Percentiles rank a stretch among this genome's conserved stretches.
Conservation (phyloP, 2,113 vertebrate genomes). For the Pangasianodon gigas region DNA sequence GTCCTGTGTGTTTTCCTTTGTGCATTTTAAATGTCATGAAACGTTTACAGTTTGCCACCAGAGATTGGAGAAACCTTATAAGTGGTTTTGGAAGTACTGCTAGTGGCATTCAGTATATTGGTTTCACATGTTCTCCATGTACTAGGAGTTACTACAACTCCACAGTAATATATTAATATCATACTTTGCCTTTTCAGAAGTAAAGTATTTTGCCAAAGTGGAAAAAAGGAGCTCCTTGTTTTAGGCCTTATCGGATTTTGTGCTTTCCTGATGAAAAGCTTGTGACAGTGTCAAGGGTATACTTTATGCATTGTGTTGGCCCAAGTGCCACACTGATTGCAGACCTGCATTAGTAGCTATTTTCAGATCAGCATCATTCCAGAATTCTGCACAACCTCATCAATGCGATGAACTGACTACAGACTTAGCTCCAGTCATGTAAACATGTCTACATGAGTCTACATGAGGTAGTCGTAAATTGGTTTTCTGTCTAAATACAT, state of each 20-base stretch:
- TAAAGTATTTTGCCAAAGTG: conserved; percentile 54
- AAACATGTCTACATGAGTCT: neutral
- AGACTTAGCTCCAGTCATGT: neutral
- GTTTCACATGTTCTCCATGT: conserved; percentile 12
- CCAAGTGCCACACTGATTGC: conserved; percentile 40
- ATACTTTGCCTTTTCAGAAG: conserved; percentile 56
- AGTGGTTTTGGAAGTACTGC: neutral
- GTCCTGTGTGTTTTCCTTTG: neutral
- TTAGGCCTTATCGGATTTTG: conserved; percentile 62
- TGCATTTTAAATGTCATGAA: neutral
- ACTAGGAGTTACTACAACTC: conserved; percentile 46
- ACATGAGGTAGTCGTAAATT: neutral
- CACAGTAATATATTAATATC: conserved; percentile 60
- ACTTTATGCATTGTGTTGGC: conserved; percentile 60
- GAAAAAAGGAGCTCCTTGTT: conserved; percentile 66
- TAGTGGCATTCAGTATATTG: neutral
- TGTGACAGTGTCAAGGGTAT: conserved; percentile 64
- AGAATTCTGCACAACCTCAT: conserved; percentile 30
- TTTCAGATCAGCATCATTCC: conserved; percentile 57
- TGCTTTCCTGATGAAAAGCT: conserved; percentile 62
- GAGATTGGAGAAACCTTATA: neutral
- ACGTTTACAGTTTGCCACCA: neutral
- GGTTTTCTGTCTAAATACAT: neutral
- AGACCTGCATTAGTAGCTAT: conserved; percentile 49
- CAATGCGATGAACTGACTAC: neutral